phyloP scores from a whole-genome alignment of 2,113 vertebrate species.

The Phocoena phocoena region DNA sequence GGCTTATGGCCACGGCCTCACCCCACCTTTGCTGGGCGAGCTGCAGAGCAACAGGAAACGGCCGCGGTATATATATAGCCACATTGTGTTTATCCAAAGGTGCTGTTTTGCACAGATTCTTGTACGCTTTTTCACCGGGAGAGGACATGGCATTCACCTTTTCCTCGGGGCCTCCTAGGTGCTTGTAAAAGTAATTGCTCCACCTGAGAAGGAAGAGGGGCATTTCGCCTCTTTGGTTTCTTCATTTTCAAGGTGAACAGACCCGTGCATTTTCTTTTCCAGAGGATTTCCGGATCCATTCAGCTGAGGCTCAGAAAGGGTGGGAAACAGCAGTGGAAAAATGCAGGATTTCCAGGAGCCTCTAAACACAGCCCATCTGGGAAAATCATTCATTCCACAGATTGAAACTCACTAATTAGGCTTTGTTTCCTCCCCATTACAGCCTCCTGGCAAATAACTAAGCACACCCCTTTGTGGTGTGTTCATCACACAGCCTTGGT shows the following conservation, averaged over 20 bases:
- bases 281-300: slow-evolving; percentile 40
- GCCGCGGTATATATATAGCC: slow-evolving; percentile 84
- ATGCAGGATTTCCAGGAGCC: background rate
- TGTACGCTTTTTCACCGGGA: slow-evolving; percentile 71
- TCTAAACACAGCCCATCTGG: slow-evolving; percentile 17
- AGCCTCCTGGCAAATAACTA: background rate
- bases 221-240: background rate
- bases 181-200: background rate
- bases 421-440: background rate
- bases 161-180: background rate
- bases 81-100: slow-evolving; percentile 84
- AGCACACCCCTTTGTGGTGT: background rate
- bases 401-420: slow-evolving; percentile 18
- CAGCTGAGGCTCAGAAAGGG: background rate
- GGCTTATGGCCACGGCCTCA: slow-evolving; percentile 80
- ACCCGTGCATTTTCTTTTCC: background rate
- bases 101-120: slow-evolving; percentile 83
- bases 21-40: slow-evolving; percentile 77
- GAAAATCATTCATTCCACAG: slow-evolving; percentile 33
- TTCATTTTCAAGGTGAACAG: slow-evolving; percentile 38
- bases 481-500: background rate
- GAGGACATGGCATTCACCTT: slow-evolving; percentile 63
- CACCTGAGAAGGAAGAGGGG: slow-evolving; percentile 6
- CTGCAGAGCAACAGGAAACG: slow-evolving; percentile 86
- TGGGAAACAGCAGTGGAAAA: slow-evolving; percentile 32